These are phyloP conservation scores for Chiloscyllium plagiosum DNA, from an alignment of 2,113 vertebrate genomes.

Conservation along the genomic window DNA sequence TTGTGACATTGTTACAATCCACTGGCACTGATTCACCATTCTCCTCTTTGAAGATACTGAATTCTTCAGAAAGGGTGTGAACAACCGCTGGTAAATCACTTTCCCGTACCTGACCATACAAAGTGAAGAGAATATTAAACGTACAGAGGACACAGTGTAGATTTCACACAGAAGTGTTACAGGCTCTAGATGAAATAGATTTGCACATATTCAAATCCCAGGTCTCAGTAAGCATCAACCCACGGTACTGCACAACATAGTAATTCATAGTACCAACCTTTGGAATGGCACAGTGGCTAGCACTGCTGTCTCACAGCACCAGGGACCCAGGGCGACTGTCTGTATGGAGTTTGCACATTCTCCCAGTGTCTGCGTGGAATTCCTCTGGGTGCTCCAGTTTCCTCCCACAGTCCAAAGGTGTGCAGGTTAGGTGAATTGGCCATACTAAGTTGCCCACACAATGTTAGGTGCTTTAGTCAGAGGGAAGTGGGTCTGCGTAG, in stretches of 20 bases:
- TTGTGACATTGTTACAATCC: constrained; percentile 58
- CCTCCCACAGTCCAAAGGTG: no score
- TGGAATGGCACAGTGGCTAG: no score
- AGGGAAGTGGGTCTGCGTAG: no score
- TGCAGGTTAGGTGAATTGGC: no score
- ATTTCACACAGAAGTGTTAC: neutral
- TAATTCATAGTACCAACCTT: neutral
- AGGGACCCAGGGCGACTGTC: no score
- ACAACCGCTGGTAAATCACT: constrained; percentile 82
- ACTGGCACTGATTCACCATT: constrained; percentile 72
- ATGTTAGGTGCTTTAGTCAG: no score
- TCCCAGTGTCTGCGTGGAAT: no score
- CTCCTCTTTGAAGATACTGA: constrained; percentile 83
- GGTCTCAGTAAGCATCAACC: neutral
- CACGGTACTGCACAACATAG: neutral
- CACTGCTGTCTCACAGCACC: no score
- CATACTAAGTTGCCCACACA: no score
- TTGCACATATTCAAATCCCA: neutral
- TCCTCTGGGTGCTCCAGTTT: no score
- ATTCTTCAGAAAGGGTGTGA: constrained; percentile 78
- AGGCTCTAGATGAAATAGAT: neutral
- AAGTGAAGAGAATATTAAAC: neutral
- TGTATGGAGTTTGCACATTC: no score
- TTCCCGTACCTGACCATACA: constrained; percentile 74
- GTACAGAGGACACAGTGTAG: neutral